Evolutionary conservation across 2,113 vertebrate genomes (phyloP), one percentile per base, ranked within the genome.

Genomic region (Malurus alboscapulatus): DNA sequence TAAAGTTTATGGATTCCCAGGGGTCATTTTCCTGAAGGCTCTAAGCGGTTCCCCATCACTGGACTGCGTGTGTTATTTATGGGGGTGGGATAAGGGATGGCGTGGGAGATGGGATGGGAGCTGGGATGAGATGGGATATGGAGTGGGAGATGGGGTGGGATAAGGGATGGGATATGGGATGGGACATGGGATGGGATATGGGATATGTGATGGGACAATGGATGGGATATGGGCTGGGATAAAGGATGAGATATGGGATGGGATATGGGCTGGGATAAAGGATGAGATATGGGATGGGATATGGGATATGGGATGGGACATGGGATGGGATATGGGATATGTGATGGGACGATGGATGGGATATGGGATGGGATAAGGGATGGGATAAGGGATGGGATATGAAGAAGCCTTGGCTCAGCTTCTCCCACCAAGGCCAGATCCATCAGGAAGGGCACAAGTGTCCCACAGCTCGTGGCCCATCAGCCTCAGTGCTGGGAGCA

Each of bases 1-100:
- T 7, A 19, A 69, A 83, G 42, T 73, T 48, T 54, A 58, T 74
- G 87, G 53, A 81, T 78, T 74, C 32, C 63, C 1, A 3, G 17
- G 16, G 30, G 51, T 94, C 17, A 9, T 68, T 62, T 25, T 63
- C 58, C 71, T 83, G 62, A 79, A 76, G 71, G 90, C 7, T 84
- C 58, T 1, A 34, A 82, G 58, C 48, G 45, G n/a, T 36, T 9
- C 10, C 27, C 13, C 1, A 1, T 21, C 1, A 0, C 45, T 65
- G 65, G 77, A 38, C 53, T 55, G 30, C 7, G 11, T 51, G 8
- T 55, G n/a, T 10, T 77, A 32, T 63, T 74, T 82, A 55, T 53
- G 50, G 83, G 54, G 4, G 4, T 16, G 20, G 0, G 14, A 51
- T 85, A 89, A 71, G 2, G 40, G 62, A 24, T 66, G 65, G 65